These are phyloP conservation scores for Siniperca undulata DNA, from an alignment of 2,797 vertebrate species.

Conservation along the genomic window DNA sequence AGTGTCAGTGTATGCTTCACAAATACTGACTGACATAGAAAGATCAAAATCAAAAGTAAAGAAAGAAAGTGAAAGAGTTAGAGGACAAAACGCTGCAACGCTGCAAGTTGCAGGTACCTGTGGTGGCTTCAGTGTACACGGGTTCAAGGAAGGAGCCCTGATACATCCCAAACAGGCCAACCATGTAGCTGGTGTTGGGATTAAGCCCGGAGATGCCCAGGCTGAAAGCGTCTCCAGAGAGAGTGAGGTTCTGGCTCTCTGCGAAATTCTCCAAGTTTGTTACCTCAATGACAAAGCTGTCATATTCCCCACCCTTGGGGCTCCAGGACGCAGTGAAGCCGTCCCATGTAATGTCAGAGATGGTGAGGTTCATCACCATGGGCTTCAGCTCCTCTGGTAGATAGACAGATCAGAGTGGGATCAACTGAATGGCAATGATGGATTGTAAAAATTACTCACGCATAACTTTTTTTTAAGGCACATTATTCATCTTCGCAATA, in stretches of 20 bases:
- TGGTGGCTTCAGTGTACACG: constrained; percentile 87
- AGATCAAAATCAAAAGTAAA: constrained; percentile 20
- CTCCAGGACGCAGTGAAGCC: constrained; percentile 92
- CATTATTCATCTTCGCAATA: constrained; percentile 6
- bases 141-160: constrained; percentile 86
- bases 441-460: constrained; percentile 23
- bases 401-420: constrained; percentile 84
- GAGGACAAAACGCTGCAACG: constrained; percentile 44
- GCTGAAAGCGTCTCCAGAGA: constrained; percentile 86
- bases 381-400: constrained; percentile 89
- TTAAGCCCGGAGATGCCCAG: constrained; percentile 87
- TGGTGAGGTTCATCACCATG: constrained; percentile 85
- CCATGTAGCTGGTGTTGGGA: constrained; percentile 87
- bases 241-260: constrained; percentile 85
- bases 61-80: constrained; percentile 16
- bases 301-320: constrained; percentile 85
- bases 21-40: constrained; percentile 53
- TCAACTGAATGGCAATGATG: constrained; percentile 65
- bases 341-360: constrained; percentile 89
- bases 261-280: constrained; percentile 86
- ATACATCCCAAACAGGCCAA: constrained; percentile 90
- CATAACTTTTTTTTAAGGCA: constrained; percentile 1
- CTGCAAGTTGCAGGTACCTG: constrained; percentile 88
- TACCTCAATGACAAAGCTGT: constrained; percentile 94
- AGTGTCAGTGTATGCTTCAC: constrained; percentile 37